Percentiles rank a stretch among this genome's conserved stretches.
Evolutionary conservation across 2,888 invertebrate genomes (phyloP).

Genomic region (Pemphredon lugubris): DNA sequence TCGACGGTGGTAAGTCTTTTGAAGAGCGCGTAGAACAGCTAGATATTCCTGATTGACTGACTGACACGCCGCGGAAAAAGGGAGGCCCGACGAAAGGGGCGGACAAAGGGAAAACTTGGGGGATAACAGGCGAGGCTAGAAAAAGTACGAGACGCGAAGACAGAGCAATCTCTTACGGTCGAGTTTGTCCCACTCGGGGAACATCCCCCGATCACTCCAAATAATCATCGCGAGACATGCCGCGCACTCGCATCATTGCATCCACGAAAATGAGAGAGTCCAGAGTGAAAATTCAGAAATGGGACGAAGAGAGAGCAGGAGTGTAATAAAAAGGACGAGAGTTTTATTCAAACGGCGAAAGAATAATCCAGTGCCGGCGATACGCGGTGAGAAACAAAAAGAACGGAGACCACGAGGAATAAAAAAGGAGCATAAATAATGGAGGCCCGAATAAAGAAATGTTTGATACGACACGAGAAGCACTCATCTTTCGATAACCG

Average conservation of each 20-base stretch:
- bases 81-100: slow-evolving; percentile 31
- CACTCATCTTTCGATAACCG: too few species aligned
- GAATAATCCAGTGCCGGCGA: slow-evolving; percentile 24
- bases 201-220: slow-evolving; percentile 75
- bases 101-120: slow-evolving; percentile 56
- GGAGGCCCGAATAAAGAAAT: not conserved
- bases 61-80: slow-evolving; percentile 33
- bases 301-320: slow-evolving; percentile 4
- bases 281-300: slow-evolving; percentile 24
- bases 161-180: slow-evolving; percentile 76
- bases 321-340: not conserved
- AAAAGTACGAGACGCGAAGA: slow-evolving; percentile 46
- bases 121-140: slow-evolving; percentile 46
- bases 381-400: too few species aligned
- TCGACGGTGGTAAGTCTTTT: slow-evolving; percentile 23
- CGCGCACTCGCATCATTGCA: slow-evolving; percentile 68
- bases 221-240: slow-evolving; percentile 73
- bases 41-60: slow-evolving; percentile 55
- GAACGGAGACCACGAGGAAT: too few species aligned
- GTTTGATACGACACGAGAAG: not conserved
- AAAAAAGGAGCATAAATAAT: slow-evolving; percentile 19
- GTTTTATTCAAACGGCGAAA: not conserved
- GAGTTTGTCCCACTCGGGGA: slow-evolving; percentile 68
- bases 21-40: slow-evolving; percentile 34
- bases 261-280: slow-evolving; percentile 58